These are phyloP conservation scores for Ooceraea biroi DNA, from an alignment of 1,140 invertebrate species.

Conservation along the genomic window DNA sequence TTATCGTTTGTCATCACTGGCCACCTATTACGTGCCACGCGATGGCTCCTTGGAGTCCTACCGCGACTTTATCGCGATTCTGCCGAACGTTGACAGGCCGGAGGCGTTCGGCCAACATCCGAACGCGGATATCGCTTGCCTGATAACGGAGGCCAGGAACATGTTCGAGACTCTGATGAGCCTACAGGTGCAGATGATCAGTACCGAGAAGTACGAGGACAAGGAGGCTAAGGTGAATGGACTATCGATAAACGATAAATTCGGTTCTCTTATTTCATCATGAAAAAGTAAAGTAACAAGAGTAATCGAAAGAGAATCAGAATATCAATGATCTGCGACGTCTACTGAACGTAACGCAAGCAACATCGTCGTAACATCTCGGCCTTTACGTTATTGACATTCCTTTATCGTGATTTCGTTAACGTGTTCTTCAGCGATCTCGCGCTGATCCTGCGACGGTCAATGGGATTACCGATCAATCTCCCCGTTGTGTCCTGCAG, in stretches of 20 bases:
- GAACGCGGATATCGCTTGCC: constrained; percentile 96
- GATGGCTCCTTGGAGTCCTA: constrained; percentile 94
- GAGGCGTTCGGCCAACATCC: constrained; percentile 96
- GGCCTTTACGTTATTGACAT: neutral
- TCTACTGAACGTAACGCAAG: neutral
- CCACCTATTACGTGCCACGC: constrained; percentile 92
- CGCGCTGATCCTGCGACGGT: neutral
- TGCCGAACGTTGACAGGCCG: constrained; percentile 92
- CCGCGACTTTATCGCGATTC: constrained; percentile 91
- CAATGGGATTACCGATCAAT: constrained; percentile 1
- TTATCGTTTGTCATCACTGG: constrained; percentile 90
- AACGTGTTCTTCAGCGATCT: constrained; percentile 6
- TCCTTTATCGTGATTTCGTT: neutral
- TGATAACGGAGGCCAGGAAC: constrained; percentile 91
- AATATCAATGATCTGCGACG: neutral
- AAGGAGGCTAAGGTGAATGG: constrained; percentile 90
- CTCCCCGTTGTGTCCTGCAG: constrained; percentile 79
- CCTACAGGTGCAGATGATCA: constrained; percentile 90
- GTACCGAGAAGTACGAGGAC: constrained; percentile 85
- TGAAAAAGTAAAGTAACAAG: neutral
- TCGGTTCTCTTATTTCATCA: neutral
- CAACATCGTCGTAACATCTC: neutral
- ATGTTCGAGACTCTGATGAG: constrained; percentile 94
- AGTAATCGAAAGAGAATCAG: neutral
- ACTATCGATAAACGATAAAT: neutral